Base-by-base conservation (phyloP, 2,113 vertebrate species). In the Pelobates fuscus region DNA sequence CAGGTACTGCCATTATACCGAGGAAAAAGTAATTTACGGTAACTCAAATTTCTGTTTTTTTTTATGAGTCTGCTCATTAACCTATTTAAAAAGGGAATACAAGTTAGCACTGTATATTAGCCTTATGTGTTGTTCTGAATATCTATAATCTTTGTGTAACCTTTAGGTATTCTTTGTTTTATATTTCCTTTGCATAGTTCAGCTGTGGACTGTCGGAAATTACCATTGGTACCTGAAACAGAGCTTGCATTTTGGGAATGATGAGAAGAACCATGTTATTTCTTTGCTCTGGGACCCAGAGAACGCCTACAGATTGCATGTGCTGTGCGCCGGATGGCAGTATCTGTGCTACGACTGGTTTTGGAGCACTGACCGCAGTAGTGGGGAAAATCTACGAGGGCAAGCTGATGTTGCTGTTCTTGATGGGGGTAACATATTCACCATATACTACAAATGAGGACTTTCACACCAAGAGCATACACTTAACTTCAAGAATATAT, bases 171-270 rank as follows among this genome's bases (percentile, higher is more conserved):
- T n/a, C n/a, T 1, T 37, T 37, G 32, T 8, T 68, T 14, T 54
- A 10, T 30, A 10, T 27, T 30, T 58, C 55, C 17, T 67, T 52
- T 70, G 24, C 84, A 0, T 79, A 99, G 97, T 99, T 86, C 96
- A 98, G 83, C 87, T 99, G 49, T 99, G 97, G 97, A 91, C 88
- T 0, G 88, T 93, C 46, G 93, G 92, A 1, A 99, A 98, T 89
- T 97, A 97, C 78, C 96, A 98, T 87, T 99, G 96, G 97, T 99
- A 99, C 72, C 90, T 98, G 81, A 99, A 99, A 75, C 97, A 99
- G 83, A 96, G 89, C 55, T 88, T 99, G 1, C 84, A 90, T 83
- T 98, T 98, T 3, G 87, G 91, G 46, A 77, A 54, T 55, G 81
- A 88, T 71, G 82, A 85, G 24, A 81, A 80, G 14, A 88, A 81